Conservation (phyloP, 2,888 invertebrate genomes). For the Hemistola chrysoprasaria region DNA sequence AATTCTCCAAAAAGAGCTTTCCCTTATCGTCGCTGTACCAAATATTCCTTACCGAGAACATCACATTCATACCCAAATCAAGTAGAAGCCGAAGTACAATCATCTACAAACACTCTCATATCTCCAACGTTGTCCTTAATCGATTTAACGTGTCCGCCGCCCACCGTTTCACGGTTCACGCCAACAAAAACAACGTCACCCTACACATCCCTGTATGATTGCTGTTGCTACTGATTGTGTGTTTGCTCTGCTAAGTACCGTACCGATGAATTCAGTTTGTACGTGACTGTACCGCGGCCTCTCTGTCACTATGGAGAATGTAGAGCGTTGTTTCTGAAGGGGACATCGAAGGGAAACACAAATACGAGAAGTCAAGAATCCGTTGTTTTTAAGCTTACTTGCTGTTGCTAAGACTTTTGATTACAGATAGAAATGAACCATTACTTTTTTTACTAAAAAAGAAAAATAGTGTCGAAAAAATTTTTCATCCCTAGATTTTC, state of each 20-base stretch:
- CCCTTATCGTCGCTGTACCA: too few species aligned
- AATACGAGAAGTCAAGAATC: constrained; percentile 28
- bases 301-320: constrained; percentile 64
- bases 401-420: too few species aligned
- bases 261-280: constrained; percentile 50
- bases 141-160: constrained; percentile 64
- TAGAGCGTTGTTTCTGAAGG: constrained; percentile 47
- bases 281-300: constrained; percentile 61
- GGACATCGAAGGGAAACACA: constrained; percentile 23
- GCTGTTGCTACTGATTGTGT: constrained; percentile 62
- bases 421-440: too few species aligned
- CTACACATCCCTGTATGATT: constrained; percentile 54
- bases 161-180: constrained; percentile 44
- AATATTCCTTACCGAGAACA: too few species aligned
- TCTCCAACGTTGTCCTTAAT: constrained; percentile 57
- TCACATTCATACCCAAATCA: too few species aligned
- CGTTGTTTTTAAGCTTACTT: constrained; percentile 17
- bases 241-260: constrained; percentile 72
- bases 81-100: too few species aligned
- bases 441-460: too few species aligned
- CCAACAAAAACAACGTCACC: constrained; percentile 55
- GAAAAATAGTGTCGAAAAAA: too few species aligned
- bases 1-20: not conserved
- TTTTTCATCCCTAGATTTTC: too few species aligned
- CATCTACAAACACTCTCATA: constrained; percentile 20